Evolutionary conservation across 2,888 invertebrate species (phyloP).

Genomic region (Drosophila atripex): DNA sequence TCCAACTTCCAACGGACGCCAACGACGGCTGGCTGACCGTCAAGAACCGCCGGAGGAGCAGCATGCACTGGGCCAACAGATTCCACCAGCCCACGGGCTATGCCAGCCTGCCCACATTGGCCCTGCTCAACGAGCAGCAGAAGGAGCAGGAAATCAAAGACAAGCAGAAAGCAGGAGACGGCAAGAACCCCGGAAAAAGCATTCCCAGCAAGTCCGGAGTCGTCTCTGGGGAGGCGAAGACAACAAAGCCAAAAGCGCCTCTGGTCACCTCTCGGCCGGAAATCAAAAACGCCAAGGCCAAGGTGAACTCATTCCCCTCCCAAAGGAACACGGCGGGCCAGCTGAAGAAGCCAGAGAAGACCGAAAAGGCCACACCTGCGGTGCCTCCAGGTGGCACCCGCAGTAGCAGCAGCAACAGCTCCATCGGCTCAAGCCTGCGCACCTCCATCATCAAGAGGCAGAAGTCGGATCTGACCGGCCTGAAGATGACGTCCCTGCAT

Average conservation of each 20-base stretch:
- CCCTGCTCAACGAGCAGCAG: constrained; percentile 81
- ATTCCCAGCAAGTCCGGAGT: constrained; percentile 6
- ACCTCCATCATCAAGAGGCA: constrained; percentile 84
- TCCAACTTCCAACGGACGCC: constrained; percentile 73
- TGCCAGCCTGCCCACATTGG: constrained; percentile 91
- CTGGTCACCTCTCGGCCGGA: constrained; percentile 68
- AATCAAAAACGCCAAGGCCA: constrained; percentile 82
- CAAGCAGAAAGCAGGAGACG: constrained; percentile 25
- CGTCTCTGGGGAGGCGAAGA: constrained; percentile 17
- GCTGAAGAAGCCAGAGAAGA: constrained; percentile 46
- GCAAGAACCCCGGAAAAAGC: not conserved
- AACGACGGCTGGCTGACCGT: constrained; percentile 96
- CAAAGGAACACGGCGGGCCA: constrained; percentile 45
- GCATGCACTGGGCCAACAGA: constrained; percentile 89
- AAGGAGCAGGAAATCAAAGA: constrained; percentile 72
- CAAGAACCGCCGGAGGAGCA: constrained; percentile 89
- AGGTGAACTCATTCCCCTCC: constrained; percentile 80
- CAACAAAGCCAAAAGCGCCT: constrained; percentile 22
- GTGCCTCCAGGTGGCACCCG: constrained; percentile 7
- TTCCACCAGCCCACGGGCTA: constrained; percentile 93
- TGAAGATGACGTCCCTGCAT: constrained; percentile 84
- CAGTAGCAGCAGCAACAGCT: constrained; percentile 33
- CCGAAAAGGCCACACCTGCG: not conserved
- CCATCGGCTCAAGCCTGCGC: constrained; percentile 46
- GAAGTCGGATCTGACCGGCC: constrained; percentile 87